Conservation (phyloP, 2,888 invertebrate species). For the Brenthis daphne region DNA sequence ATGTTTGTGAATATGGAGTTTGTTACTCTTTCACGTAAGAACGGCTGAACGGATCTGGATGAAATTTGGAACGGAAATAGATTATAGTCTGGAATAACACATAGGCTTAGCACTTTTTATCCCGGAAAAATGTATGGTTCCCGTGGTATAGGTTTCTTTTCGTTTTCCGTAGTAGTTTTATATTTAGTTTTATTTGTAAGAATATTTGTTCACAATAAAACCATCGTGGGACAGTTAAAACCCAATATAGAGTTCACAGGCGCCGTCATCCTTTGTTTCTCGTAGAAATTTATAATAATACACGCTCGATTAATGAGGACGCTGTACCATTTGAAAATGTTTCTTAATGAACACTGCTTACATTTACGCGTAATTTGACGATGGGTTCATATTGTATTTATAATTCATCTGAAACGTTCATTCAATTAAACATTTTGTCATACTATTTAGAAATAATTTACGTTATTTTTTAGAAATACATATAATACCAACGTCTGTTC, state of each 20-base stretch:
- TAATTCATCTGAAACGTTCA: background rate
- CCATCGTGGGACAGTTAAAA: slow-evolving; percentile 4
- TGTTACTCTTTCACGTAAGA: too few relatives aligned
- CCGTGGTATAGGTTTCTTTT: too few relatives aligned
- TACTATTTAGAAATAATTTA: too few relatives aligned
- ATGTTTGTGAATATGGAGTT: too few relatives aligned
- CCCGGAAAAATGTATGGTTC: too few relatives aligned
- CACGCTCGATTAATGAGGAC: slow-evolving; percentile 6
- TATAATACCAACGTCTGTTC: too few relatives aligned
- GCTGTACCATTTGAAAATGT: background rate
- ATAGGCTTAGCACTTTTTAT: too few relatives aligned
- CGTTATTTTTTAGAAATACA: too few relatives aligned
- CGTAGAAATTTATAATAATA: slow-evolving; percentile 8
- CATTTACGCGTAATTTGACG: background rate
- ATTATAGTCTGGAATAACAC: too few relatives aligned
- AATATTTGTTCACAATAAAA: background rate
- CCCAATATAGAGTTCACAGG: slow-evolving; percentile 1
- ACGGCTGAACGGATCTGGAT: too few relatives aligned
- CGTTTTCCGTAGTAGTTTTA: too few relatives aligned
- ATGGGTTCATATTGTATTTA: background rate
- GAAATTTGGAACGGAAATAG: too few relatives aligned
- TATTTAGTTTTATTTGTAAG: background rate
- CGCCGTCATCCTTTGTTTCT: slow-evolving; percentile 7
- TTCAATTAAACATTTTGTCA: background rate
- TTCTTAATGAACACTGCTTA: slow-evolving; percentile 1